Conservation (phyloP, 2,888 invertebrate species). For the Caenorhabditis angaria region DNA sequence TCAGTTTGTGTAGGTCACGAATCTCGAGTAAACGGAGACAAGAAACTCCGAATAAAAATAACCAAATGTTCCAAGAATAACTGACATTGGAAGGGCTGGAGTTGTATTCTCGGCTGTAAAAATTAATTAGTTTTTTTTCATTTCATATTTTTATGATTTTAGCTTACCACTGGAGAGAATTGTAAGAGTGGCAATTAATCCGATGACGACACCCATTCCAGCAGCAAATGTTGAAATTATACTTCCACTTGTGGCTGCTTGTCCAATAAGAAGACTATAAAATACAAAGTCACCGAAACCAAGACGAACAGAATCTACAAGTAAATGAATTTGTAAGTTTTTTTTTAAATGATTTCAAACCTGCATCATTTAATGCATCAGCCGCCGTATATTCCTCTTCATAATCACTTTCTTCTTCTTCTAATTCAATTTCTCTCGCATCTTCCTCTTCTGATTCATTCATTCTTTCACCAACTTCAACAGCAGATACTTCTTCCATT, state of each 20-base stretch:
- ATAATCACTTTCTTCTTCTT: slow-evolving; percentile 13
- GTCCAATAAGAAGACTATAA: slow-evolving; percentile 65
- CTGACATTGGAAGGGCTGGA: slow-evolving; percentile 62
- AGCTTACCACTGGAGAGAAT: slow-evolving; percentile 43
- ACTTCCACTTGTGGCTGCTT: slow-evolving; percentile 53
- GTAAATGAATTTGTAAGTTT: too few relatives aligned
- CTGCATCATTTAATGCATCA: too few relatives aligned
- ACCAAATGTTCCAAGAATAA: slow-evolving; percentile 16
- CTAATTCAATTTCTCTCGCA: slow-evolving; percentile 6
- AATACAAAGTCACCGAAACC: slow-evolving; percentile 69
- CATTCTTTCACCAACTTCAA: not conserved
- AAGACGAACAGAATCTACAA: slow-evolving; percentile 52
- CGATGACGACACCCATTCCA: slow-evolving; percentile 55
- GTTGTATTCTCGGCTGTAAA: slow-evolving; percentile 51
- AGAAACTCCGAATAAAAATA: not conserved
- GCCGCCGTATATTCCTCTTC: not conserved
- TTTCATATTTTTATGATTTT: not conserved
- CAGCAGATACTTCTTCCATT: not conserved
- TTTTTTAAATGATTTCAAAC: too few relatives aligned
- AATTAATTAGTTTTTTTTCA: slow-evolving; percentile 1
- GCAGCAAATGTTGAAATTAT: slow-evolving; percentile 49
- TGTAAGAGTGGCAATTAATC: slow-evolving; percentile 56
- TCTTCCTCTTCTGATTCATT: slow-evolving; percentile 14
- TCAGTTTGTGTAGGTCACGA: too few relatives aligned
- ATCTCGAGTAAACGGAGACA: too few relatives aligned